Evolutionary conservation across 1,140 invertebrate genomes (phyloP).

Genomic region (Apis dorsata): DNA sequence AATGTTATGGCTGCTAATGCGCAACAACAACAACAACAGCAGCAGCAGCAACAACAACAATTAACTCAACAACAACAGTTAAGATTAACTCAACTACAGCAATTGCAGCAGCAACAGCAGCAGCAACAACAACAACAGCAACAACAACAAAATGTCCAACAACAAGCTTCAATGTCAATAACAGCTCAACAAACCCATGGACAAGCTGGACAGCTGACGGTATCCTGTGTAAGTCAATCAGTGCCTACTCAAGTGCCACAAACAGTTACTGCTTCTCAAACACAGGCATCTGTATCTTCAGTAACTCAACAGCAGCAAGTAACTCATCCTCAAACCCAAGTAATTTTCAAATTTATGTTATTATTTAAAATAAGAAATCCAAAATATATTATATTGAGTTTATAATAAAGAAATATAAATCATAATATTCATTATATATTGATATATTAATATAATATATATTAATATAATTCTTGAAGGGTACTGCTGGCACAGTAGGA

Average conservation of each 20-base stretch:
- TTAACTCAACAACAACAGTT: conserved; percentile 75
- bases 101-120: conserved; percentile 48
- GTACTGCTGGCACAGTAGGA: conserved; percentile 58
- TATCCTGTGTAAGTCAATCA: conserved; percentile 72
- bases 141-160: conserved; percentile 76
- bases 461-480: conserved; percentile 52
- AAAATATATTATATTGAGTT: neutral
- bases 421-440: too few species aligned
- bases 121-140: conserved; percentile 77
- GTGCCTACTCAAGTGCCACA: conserved; percentile 74
- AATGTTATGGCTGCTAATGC: conserved; percentile 76
- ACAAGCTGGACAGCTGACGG: conserved; percentile 71
- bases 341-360: conserved; percentile 28
- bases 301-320: conserved; percentile 68
- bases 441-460: neutral
- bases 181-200: conserved; percentile 66
- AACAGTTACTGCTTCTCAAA: conserved; percentile 71
- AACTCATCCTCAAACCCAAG: conserved; percentile 69
- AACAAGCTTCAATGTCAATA: conserved; percentile 75
- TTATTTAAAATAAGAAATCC: neutral
- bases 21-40: conserved; percentile 70
- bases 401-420: neutral
- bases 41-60: conserved; percentile 71
- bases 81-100: conserved; percentile 54
- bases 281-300: conserved; percentile 65